Percentiles rank a stretch among this genome's conserved stretches.
phyloP scores from a whole-genome alignment of 2,113 vertebrate genomes.

The Acanthisitta chloris region DNA sequence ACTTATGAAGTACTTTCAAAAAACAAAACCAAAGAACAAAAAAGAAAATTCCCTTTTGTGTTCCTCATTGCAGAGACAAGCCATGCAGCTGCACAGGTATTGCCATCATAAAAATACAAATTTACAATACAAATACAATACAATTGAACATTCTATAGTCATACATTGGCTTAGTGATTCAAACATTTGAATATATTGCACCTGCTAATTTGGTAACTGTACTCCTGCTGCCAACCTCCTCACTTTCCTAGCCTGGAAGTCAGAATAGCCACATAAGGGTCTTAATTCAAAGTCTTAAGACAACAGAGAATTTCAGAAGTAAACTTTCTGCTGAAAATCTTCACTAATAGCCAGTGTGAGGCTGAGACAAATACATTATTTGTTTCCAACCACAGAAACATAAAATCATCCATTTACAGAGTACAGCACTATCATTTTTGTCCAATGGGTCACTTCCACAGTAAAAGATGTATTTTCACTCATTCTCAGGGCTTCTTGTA shows the following conservation, averaged over 20 bases:
- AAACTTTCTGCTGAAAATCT: background rate
- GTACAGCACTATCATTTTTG: background rate
- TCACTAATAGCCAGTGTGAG: background rate
- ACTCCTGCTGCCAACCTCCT: background rate
- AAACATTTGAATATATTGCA: rapidly evolving
- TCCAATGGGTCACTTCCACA: background rate
- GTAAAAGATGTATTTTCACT: background rate
- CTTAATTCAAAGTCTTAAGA: background rate
- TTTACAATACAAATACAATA: rapidly evolving
- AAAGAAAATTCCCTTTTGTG: background rate
- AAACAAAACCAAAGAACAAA: background rate
- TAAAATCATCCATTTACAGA: background rate
- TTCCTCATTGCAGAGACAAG: background rate
- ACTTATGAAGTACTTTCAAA: background rate
- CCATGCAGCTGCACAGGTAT: rapidly evolving
- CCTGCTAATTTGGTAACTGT: rapidly evolving
- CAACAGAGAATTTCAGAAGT: background rate
- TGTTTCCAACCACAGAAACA: background rate
- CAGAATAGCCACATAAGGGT: background rate
- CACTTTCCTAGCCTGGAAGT: background rate
- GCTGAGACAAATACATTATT: background rate
- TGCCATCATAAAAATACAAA: rapidly evolving
- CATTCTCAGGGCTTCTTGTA: background rate
- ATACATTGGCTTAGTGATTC: background rate
- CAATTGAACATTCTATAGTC: rapidly evolving